Base-by-base conservation (phyloP, 2,888 invertebrate genomes). In the Xestia rhomboidea region DNA sequence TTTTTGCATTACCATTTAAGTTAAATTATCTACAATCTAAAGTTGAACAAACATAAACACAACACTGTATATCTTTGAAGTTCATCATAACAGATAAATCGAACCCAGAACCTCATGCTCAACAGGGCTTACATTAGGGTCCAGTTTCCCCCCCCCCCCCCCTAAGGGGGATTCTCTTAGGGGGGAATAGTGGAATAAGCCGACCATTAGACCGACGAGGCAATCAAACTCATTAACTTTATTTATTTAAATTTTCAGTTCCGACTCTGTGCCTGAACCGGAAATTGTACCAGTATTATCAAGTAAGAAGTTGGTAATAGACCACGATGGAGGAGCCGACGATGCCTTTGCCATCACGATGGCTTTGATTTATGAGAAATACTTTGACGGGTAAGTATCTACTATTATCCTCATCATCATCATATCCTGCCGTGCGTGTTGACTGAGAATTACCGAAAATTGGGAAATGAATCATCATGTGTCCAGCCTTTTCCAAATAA, bases 281-380 rank as follows among this genome's bases (percentile, higher is more conserved):
- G 69, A 72, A 15, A 44, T 38, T 34, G 41, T 5, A 21, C 21
- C 21, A 27, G n/a, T 30, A 44, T 30, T 27, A 1, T 2, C 51
- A 5, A 74, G 86, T 74, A 72, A 78, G 34, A 94, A 93, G 73
- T 46, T 94, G 8, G 84, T 94, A 0, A 93, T 95, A 63, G 94
- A 95, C 74, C 93, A 95, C 4, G 95, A 95, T 79, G 95, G 94
- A 0, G 95, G 95, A 0, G 95, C 94, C 0, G 95, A 96, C 54
- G 95, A 96, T 75, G 95, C 95, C 0, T 91, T 95, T 89, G 95
- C 95, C 0, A 93, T 96, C 27, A 92, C 94, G 21, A 88, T 95
- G 80, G 92, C 93, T 2, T 81, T 95, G 7, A 81, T 95, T 0
- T 90, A 93, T 68, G 95, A 96, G 70, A 91, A 92, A 85, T 89